These are phyloP conservation scores for Heterochromis multidens DNA, from an alignment of 2,113 vertebrate species.

Conservation along the genomic window DNA sequence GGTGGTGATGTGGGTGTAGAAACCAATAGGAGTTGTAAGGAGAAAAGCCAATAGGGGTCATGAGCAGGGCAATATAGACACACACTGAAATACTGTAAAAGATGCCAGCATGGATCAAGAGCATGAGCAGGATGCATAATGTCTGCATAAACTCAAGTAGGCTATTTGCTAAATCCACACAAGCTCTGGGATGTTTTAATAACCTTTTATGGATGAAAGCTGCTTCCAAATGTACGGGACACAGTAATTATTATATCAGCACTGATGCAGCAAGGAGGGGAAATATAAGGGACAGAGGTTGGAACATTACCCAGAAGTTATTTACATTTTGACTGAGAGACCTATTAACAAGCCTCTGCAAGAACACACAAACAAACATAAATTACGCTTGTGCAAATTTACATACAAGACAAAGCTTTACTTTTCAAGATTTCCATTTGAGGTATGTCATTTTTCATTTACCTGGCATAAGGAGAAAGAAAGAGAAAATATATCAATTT, in stretches of 20 bases:
- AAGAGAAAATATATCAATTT: constrained; percentile 13
- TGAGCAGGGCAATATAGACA: neutral
- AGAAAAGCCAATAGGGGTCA: constrained; percentile 8
- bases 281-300: neutral
- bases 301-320: constrained; percentile 11
- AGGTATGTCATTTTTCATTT: neutral
- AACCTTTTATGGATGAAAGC: constrained; percentile 35
- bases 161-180: constrained; percentile 29
- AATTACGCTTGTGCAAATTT: neutral
- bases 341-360: constrained; percentile 15
- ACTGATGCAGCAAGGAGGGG: neutral
- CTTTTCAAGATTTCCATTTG: neutral
- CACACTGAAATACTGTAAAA: neutral
- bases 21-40: neutral
- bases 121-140: constrained; percentile 4
- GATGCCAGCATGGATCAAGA: neutral
- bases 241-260: constrained; percentile 21
- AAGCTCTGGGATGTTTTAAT: constrained; percentile 46
- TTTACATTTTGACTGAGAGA: constrained; percentile 27
- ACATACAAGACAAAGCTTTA: neutral
- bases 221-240: neutral
- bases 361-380: neutral
- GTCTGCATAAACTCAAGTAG: neutral
- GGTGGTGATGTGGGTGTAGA: neutral
- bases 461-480: neutral